Evolutionary conservation across 2,888 invertebrate species (phyloP).

Genomic region (Leptopilina syphax): DNA sequence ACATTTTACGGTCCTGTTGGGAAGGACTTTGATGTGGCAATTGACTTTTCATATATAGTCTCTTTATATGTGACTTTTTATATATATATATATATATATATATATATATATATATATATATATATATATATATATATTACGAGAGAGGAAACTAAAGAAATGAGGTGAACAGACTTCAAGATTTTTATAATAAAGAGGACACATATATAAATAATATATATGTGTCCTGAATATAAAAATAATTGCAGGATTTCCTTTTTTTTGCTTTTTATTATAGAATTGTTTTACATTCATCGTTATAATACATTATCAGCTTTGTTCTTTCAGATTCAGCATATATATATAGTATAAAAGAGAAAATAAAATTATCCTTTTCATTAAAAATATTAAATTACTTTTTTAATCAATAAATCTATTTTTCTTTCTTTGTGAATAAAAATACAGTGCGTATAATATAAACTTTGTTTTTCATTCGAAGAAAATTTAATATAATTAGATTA

Average conservation of each 20-base stretch:
- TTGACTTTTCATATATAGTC: no score
- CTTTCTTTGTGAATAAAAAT: no score
- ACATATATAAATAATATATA: not conserved
- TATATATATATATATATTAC: conserved; percentile 20
- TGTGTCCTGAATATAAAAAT: conserved; percentile 36
- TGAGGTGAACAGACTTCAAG: conserved; percentile 18
- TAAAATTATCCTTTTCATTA: not conserved
- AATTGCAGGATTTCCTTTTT: conserved; percentile 28
- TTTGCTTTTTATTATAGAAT: not conserved
- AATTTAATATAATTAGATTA: no score
- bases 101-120: conserved; percentile 28
- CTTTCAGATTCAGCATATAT: not conserved
- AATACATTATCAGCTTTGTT: not conserved
- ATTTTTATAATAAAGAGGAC: not conserved
- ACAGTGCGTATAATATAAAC: no score
- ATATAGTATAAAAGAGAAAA: no score
- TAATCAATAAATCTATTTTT: no score
- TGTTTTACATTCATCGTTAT: not conserved
- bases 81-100: conserved; percentile 27
- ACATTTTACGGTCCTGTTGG: no score
- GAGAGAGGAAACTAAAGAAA: conserved; percentile 5
- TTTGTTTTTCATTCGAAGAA: no score
- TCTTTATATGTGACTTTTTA: not conserved
- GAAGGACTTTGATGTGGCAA: no score
- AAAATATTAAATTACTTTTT: not conserved